Base-by-base conservation (phyloP, 2,113 vertebrate species). In the Reinhardtius hippoglossoides region DNA sequence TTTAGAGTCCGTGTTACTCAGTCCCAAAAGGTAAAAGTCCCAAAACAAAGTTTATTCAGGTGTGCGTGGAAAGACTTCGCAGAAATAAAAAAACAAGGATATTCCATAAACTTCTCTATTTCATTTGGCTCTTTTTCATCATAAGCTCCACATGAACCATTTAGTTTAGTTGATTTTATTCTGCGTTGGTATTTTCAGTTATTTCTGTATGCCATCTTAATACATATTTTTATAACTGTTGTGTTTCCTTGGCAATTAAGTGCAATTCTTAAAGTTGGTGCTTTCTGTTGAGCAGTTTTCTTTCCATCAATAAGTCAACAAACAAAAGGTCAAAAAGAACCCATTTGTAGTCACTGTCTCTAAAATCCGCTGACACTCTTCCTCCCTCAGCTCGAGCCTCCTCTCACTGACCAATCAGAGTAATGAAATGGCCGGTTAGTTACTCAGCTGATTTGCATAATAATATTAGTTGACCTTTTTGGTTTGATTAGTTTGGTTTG, bases 371-470 rank as follows among this genome's bases (percentile, higher is more conserved):
- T 46, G 23, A 21, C 44, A 57, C 5, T 48, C 26, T 20, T 35
- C 31, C 44, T 21, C 48, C 9, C 24, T 46, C 2, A 14, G 50
- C 68, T 48, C 35, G 20, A 20, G 46, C 9, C 40, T 63, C 24
- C 31, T 79, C 66, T 68, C 15, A 31, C 62, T 70, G 50, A 87
- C 64, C 69, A 70, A 44, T 46, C 0, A 1, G 14, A 7, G 60
- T 66, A 59, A 83, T 87, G 61, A 89, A 85, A 80, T 59, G 31
- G 74, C 57, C 70, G 79, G 77, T 85, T 78, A 80, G 74, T 83
- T 70, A 73, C 44, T 76, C 59, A 16, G 3, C 56, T 78, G 64
- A 90, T 92, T 91, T 88, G 77, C 90, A 88, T 88, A 86, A 86
- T 82, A 86, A 72, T 65, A 84, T 82, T 74, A 84, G 85, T 72